Base-by-base conservation (phyloP, 2,888 invertebrate species). In the Agrotis puta region DNA sequence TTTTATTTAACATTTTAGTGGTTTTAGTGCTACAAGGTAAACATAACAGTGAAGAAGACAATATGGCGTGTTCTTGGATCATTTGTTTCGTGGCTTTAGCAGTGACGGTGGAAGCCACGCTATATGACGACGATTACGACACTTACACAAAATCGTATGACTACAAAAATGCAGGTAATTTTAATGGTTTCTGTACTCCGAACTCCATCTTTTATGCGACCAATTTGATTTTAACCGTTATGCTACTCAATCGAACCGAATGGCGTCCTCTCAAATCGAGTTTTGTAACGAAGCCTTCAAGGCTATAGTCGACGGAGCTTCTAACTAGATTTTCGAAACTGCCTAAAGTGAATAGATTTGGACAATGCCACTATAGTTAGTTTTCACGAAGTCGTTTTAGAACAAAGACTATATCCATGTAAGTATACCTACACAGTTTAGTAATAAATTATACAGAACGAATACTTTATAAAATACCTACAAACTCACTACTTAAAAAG, bases 41-140 rank as follows among this genome's bases (percentile, higher is more conserved):
- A 74, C 13, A 56, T 75, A 74, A 77, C n/a, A 76, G 75, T 83
- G 77, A 74, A 79, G 82, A 77, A 70, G 61, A 58, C 68, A 88
- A 76, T 79, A 94, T 95, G 94, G 90, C 89, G 74, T 81, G 85
- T 79, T 87, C 88, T 85, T 91, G 92, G 90, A 85, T 92, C 54
- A 82, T 92, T 79, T 92, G 89, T 90, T 79, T 93, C 72, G 83
- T 92, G 59, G 82, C 89, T 58, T 87, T 90, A 68, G 87, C 90
- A 63, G 87, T 94, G 56, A 81, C 92, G 65, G 88, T 88, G 51
- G 90, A 93, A 27, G 94, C 92, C 0, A 89, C 95, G 5, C 82
- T 95, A 6, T 95, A 95, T 84, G 95, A 96, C 80, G 95, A 96
- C 64, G 95, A 96, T 77, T 96, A 95, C 88, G 96, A 96, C 80